Percentiles rank a stretch among this genome's conserved stretches.
phyloP scores from a whole-genome alignment of 2,888 invertebrate species.

The Dicranocentrus wangi region DNA sequence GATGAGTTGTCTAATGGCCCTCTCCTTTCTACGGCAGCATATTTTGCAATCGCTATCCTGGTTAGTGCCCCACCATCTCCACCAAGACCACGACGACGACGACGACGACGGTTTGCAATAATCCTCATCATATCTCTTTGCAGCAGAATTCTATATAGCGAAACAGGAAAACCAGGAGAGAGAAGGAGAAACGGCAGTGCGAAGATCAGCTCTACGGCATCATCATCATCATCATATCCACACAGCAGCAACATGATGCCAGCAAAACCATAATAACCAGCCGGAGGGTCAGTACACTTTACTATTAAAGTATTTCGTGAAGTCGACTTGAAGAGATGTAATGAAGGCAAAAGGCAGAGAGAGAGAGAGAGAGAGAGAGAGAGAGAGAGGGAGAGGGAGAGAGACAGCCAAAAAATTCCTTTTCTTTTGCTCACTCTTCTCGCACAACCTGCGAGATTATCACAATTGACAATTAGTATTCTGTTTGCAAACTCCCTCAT shows the following conservation, averaged over 20 bases:
- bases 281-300: constrained; percentile 51
- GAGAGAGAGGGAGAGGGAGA: neutral
- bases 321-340: neutral
- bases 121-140: neutral
- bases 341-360: too few species aligned
- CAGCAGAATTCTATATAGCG: too few species aligned
- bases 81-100: neutral
- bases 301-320: neutral
- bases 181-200: neutral
- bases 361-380: too few species aligned
- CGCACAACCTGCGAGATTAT: constrained; percentile 58
- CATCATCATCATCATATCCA: constrained; percentile 16
- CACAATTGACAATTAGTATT: constrained; percentile 62
- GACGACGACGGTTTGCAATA: too few species aligned
- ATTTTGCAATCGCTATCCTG: too few species aligned
- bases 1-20: constrained; percentile 49
- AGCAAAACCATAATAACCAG: constrained; percentile 29
- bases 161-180: too few species aligned
- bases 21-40: constrained; percentile 17
- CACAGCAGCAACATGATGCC: constrained; percentile 6
- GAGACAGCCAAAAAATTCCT: constrained; percentile 29
- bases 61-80: neutral
- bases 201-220: constrained; percentile 4
- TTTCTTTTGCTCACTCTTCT: constrained; percentile 31
- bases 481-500: constrained; percentile 48